Evolutionary conservation across 1,140 invertebrate genomes (phyloP).

Genomic region (Drosophila pseudoananassae): DNA sequence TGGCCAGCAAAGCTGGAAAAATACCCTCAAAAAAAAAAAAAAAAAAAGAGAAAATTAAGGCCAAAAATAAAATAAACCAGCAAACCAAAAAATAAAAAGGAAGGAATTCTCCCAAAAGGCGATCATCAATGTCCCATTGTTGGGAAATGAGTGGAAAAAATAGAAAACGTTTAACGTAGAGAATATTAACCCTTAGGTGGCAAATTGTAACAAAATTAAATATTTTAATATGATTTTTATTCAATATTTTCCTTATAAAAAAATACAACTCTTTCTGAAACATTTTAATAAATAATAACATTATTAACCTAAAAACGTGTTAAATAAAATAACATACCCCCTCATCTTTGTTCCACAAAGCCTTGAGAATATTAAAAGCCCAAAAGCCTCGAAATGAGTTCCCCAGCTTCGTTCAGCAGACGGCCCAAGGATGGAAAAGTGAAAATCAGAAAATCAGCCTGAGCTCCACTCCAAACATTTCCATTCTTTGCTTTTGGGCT

Average conservation of each 20-base stretch:
- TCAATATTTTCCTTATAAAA: no score
- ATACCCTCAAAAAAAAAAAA: slow-evolving; percentile 13
- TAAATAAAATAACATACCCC: neutral
- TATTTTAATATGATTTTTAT: no score
- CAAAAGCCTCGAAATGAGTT: slow-evolving; percentile 51
- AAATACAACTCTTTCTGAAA: no score
- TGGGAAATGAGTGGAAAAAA: slow-evolving; percentile 6
- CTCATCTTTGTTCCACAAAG: slow-evolving; percentile 25
- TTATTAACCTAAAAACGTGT: neutral
- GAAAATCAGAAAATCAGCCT: slow-evolving; percentile 48
- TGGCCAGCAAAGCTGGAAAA: slow-evolving; percentile 18
- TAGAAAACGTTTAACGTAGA: neutral
- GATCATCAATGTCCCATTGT: slow-evolving; percentile 38
- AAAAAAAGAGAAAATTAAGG: slow-evolving; percentile 15
- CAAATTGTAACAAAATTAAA: no score
- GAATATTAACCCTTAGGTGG: slow-evolving; percentile 14
- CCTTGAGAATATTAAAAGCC: slow-evolving; percentile 56
- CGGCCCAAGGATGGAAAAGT: slow-evolving; percentile 26
- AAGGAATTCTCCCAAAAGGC: slow-evolving; percentile 4
- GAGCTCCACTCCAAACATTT: neutral
- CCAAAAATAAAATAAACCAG: slow-evolving; percentile 9
- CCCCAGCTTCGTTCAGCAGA: neutral
- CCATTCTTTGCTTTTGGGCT: slow-evolving; percentile 20
- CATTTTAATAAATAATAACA: no score
- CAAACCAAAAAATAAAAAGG: neutral